Conservation (phyloP, 1,140 invertebrate genomes). For the Drosophila micromelanica region DNA sequence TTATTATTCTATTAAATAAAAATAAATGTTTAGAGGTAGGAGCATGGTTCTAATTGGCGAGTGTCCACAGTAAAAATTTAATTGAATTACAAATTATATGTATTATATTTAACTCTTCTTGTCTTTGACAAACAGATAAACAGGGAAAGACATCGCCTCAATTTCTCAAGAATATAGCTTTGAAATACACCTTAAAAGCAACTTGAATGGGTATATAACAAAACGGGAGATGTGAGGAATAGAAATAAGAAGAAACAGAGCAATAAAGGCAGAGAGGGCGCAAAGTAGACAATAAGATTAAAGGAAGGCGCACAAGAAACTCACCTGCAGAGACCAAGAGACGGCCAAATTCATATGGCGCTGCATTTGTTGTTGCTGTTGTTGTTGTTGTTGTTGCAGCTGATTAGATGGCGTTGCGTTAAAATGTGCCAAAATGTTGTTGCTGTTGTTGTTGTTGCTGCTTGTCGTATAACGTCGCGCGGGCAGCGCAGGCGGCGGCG, state of each 20-base stretch:
- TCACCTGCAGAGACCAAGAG: constrained; percentile 54
- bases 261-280: background rate
- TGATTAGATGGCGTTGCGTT: constrained; percentile 54
- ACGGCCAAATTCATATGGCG: constrained; percentile 56
- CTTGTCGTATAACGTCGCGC: constrained; percentile 64
- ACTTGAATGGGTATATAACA: background rate
- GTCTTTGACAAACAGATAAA: too few relatives aligned
- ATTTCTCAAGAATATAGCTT: too few relatives aligned
- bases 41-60: too few relatives aligned
- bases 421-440: constrained; percentile 62
- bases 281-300: constrained; percentile 31
- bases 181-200: background rate
- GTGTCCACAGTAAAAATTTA: too few relatives aligned
- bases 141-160: too few relatives aligned
- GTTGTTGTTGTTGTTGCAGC: constrained; percentile 33
- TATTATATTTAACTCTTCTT: too few relatives aligned
- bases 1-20: too few relatives aligned
- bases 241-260: background rate
- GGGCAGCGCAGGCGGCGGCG: constrained; percentile 68
- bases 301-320: constrained; percentile 45
- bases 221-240: background rate
- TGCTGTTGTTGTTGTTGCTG: constrained; percentile 35
- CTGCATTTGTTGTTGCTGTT: constrained; percentile 19
- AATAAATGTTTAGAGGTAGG: too few relatives aligned
- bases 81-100: too few relatives aligned